A percentile compares a stretch with the other conserved stretches of the same genome.
These are phyloP conservation scores for Sander vitreus DNA, from an alignment of 2,113 vertebrate species.

Conservation along the genomic window DNA sequence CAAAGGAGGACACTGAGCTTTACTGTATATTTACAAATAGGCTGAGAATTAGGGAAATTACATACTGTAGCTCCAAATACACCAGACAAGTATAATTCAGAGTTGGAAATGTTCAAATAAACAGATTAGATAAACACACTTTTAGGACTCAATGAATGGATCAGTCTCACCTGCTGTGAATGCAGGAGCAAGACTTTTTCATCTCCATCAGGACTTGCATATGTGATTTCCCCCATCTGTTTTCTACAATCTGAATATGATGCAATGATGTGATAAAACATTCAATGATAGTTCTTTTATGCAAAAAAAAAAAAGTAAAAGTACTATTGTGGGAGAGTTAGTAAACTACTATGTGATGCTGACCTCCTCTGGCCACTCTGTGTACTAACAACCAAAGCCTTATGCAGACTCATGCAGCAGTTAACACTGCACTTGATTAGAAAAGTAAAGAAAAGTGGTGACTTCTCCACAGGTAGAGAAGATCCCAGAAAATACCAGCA, in stretches of 20 bases:
- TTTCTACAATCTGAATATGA: not conserved
- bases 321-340: not conserved
- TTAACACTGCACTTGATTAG: not conserved
- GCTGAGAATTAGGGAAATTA: conserved; percentile 33
- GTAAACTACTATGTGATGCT: conserved; percentile 52
- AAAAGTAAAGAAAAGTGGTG: not conserved
- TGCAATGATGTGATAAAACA: conserved; percentile 5
- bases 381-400: not conserved
- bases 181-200: not conserved
- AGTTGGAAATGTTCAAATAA: conserved; percentile 15
- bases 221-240: not conserved
- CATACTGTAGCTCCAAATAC: conserved; percentile 7
- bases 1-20: conserved; percentile 23
- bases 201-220: not conserved
- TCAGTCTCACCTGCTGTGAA: not conserved
- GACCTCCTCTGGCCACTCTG: conserved; percentile 60
- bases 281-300: not conserved
- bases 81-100: conserved; percentile 7
- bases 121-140: conserved; percentile 22
- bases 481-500: not conserved
- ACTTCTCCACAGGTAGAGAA: not conserved
- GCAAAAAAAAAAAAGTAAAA: not conserved
- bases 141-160: not conserved
- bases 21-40: conserved; percentile 44
- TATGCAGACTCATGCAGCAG: not conserved